Evolutionary conservation across 1,140 invertebrate genomes (phyloP).

Genomic region (Sycobia sp.): DNA sequence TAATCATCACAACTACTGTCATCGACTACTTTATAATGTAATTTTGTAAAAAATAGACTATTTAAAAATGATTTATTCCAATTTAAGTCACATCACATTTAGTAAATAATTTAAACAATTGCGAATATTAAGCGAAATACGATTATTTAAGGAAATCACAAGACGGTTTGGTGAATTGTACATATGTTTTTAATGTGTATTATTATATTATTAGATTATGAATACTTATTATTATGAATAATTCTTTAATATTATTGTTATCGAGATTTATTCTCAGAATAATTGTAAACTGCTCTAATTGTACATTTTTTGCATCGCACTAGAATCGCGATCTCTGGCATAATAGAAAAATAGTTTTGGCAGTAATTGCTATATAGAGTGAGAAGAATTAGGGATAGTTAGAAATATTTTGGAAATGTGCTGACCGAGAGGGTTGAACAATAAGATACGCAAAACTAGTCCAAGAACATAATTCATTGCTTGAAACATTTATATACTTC

Average conservation of each 20-base stretch:
- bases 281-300: conserved; percentile 45
- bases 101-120: conserved; percentile 41
- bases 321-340: conserved; percentile 28
- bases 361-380: conserved; percentile 23
- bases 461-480: conserved; percentile 25
- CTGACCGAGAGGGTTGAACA: conserved; percentile 1
- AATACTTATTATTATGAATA: conserved; percentile 44
- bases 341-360: conserved; percentile 25
- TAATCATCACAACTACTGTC: conserved; percentile 54
- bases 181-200: conserved; percentile 52
- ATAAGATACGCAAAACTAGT: conserved; percentile 29
- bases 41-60: conserved; percentile 61
- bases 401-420: conserved; percentile 27
- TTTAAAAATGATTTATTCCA: conserved; percentile 53
- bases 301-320: conserved; percentile 42
- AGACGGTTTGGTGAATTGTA: conserved; percentile 51
- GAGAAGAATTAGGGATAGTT: conserved; percentile 29
- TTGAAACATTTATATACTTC: conserved; percentile 18
- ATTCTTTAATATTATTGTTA: conserved; percentile 49
- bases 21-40: conserved; percentile 59
- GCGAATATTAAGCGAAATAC: conserved; percentile 37
- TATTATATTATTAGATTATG: conserved; percentile 45
- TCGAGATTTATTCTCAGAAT: conserved; percentile 49
- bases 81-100: conserved; percentile 44
- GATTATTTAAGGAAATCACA: conserved; percentile 48